Percentiles rank a stretch among this genome's conserved stretches.
Evolutionary conservation across 2,113 vertebrate genomes (phyloP).

Genomic region (Callaeas wilsoni): DNA sequence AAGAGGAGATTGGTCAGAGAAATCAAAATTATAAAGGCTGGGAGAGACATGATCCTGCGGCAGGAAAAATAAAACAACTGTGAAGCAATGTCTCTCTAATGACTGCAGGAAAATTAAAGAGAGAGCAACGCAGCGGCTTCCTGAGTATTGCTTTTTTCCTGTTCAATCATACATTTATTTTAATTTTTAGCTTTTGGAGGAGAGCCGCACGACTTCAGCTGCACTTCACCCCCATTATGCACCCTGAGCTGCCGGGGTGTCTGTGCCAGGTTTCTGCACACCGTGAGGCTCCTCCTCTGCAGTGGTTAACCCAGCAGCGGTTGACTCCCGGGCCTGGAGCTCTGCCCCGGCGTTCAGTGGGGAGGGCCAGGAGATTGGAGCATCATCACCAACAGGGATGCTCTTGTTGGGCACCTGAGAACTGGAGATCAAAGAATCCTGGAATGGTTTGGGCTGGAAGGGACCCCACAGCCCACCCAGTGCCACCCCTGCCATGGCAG

Average conservation of each 20-base stretch:
- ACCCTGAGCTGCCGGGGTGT: not conserved
- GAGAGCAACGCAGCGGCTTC: not conserved
- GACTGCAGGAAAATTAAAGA: not conserved
- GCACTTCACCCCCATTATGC: not conserved
- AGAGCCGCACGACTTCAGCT: not conserved
- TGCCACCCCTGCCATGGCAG: not conserved
- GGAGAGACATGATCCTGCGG: not conserved
- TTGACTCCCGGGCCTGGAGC: not conserved
- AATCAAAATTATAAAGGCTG: not conserved
- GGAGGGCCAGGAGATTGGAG: not conserved
- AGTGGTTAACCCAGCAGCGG: not conserved
- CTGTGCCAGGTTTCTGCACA: not conserved
- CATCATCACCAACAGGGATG: not conserved
- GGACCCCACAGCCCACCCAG: accelerated
- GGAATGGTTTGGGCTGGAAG: not conserved
- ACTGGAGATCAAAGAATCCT: not conserved
- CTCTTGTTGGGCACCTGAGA: not conserved
- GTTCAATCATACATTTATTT: not conserved
- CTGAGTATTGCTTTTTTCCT: not conserved
- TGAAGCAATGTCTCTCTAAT: not conserved
- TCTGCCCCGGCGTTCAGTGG: accelerated
- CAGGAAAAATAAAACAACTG: not conserved
- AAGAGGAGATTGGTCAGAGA: not conserved
- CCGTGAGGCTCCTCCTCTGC: not conserved
- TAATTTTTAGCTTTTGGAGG: not conserved